These are phyloP conservation scores for Theristicus caerulescens DNA, from an alignment of 2,113 vertebrate genomes.

Conservation along the genomic window DNA sequence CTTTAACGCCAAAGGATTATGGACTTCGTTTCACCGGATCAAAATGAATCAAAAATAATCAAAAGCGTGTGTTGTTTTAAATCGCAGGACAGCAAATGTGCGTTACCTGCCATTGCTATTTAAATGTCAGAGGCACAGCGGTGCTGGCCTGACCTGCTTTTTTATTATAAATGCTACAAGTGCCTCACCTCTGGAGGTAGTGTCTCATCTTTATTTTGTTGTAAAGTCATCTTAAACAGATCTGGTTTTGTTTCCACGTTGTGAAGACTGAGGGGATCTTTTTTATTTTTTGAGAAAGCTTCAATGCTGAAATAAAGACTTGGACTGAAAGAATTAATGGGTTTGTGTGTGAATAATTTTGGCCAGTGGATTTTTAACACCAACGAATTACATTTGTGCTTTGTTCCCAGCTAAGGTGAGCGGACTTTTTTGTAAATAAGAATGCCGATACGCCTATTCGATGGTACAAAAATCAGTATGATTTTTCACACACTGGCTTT, in stretches of 20 bases:
- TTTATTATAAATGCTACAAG: accelerated
- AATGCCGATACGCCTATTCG: accelerated
- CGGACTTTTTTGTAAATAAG: not conserved
- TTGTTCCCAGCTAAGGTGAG: not conserved
- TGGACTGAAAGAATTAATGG: not conserved
- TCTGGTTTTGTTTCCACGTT: not conserved
- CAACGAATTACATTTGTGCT: accelerated
- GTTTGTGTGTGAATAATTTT: not conserved
- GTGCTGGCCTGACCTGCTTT: not conserved
- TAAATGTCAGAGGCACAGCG: accelerated
- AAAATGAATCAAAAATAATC: not conserved
- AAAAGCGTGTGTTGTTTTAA: not conserved
- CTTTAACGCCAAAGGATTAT: not conserved
- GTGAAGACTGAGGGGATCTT: not conserved
- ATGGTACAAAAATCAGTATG: not conserved
- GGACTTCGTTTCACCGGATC: not conserved
- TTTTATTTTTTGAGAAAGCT: not conserved
- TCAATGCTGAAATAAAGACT: not conserved
- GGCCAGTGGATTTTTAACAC: accelerated
- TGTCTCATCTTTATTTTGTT: not conserved
- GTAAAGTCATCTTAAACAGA: not conserved
- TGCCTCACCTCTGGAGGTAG: not conserved
- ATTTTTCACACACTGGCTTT: not conserved
- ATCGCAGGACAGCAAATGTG: not conserved
- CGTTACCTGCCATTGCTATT: accelerated